Conservation (phyloP, 2,797 vertebrate species). For the Danionella dracula region DNA sequence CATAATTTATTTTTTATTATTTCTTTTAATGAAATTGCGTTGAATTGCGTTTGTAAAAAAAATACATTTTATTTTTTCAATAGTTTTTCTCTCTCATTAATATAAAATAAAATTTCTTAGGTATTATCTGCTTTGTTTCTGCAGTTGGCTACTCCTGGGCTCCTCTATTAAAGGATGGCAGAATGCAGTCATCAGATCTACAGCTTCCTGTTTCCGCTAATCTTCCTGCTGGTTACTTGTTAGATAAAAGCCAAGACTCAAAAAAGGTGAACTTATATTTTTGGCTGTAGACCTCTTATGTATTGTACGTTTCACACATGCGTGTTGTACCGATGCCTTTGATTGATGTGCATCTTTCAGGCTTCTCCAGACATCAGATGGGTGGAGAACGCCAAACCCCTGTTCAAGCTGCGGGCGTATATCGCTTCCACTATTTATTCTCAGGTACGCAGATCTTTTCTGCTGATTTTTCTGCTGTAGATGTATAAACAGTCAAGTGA, state of each 20-base stretch:
- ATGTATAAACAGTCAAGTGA: too few relatives aligned
- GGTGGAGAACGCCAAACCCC: conserved; percentile 89
- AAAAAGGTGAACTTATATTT: conserved; percentile 70
- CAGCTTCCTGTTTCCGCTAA: conserved; percentile 83
- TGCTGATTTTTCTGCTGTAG: not conserved
- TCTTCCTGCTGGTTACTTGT: conserved; percentile 84
- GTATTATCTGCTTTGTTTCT: not conserved
- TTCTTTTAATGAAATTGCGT: too few relatives aligned
- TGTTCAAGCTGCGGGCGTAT: conserved; percentile 86
- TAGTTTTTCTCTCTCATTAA: too few relatives aligned
- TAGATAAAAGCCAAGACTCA: conserved; percentile 67
- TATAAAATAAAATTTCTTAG: too few relatives aligned
- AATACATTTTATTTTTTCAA: too few relatives aligned
- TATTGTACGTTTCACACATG: too few relatives aligned
- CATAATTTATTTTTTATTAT: too few relatives aligned
- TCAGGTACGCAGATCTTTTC: conserved; percentile 66
- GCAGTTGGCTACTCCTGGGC: conserved; percentile 89
- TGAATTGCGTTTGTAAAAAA: too few relatives aligned
- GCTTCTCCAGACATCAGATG: conserved; percentile 81
- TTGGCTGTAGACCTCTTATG: too few relatives aligned
- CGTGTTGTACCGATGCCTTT: not conserved
- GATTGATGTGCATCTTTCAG: conserved; percentile 52
- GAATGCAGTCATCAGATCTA: conserved; percentile 80
- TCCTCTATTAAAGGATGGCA: conserved; percentile 84
- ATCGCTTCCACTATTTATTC: conserved; percentile 90